phyloP scores from a whole-genome alignment of 2,797 vertebrate genomes.

The Paratrypauchen microcephalus region DNA sequence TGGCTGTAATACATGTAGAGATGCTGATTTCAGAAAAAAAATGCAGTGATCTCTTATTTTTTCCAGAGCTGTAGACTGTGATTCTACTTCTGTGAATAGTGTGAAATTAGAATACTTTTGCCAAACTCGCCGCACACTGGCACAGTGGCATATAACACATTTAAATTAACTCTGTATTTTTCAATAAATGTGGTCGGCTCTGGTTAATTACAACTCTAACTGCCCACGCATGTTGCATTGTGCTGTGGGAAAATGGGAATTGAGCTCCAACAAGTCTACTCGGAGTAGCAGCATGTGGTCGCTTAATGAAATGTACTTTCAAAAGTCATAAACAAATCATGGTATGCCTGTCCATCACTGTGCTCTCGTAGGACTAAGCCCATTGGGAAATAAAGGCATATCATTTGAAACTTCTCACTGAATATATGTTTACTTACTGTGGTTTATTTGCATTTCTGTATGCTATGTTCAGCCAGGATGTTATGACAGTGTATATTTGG shows the following conservation, averaged over 20 bases:
- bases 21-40: too few species aligned
- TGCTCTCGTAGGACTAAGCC: constrained; percentile 30
- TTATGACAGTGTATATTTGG: background rate
- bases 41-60: too few species aligned
- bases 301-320: constrained; percentile 53
- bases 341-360: constrained; percentile 48
- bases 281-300: constrained; percentile 24
- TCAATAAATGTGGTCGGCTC: background rate
- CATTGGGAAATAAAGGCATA: constrained; percentile 59
- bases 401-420: constrained; percentile 5
- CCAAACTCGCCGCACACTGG: background rate
- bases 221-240: background rate
- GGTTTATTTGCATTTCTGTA: constrained; percentile 11
- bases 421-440: constrained; percentile 35
- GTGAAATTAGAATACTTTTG: background rate
- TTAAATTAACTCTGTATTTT: constrained; percentile 3
- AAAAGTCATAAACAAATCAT: constrained; percentile 42
- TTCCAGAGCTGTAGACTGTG: too few species aligned
- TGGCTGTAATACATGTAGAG: too few species aligned
- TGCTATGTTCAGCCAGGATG: background rate
- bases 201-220: constrained; percentile 9
- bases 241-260: constrained; percentile 3
- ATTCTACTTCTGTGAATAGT: background rate
- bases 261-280: constrained; percentile 1
- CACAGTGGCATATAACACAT: background rate